Base-by-base conservation (phyloP, 2,888 invertebrate genomes). In the Drosophila koepferae region DNA sequence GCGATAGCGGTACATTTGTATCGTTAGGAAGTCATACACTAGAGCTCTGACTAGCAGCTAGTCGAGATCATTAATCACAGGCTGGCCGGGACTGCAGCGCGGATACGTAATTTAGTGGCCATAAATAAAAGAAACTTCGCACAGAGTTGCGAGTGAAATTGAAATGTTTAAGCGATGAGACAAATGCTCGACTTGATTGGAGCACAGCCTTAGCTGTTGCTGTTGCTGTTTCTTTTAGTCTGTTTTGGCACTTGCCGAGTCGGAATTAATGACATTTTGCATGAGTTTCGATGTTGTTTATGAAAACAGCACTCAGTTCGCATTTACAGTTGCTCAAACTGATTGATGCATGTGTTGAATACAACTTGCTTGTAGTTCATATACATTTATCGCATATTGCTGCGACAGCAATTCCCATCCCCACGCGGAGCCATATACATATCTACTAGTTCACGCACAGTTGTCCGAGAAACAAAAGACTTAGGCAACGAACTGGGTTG, bases 91-190 rank as follows among this genome's bases (percentile, higher is more conserved):
- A 78, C 68, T 72, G 63, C 63, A 43, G 64, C 49, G 60, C 83
- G 86, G 81, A 86, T 88, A 86, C 86, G 86, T 86, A 90, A 90
- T 88, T 90, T 86, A 86, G 74, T 81, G 83, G 86, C 90, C 74
- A 86, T 86, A 86, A 90, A 86, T 86, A 90, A 86, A 86, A 84
- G 80, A 86, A 88, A 89, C 78, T 72, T 73, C 65, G 62, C 66
- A 66, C 61, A 71, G 53, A 72, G 72, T 20, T 61, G 77, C 80
- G 71, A 86, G 86, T 80, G 86, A 86, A 86, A 86, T 86, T 90
- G 89, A 86, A 86, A 88, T 86, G 89, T 86, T 86, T 87, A 85
- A 77, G 89, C 89, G 86, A 89, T 89, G 90, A 89, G 86, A 86
- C 86, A 86, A 86, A 86, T 86, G 85, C 80, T 77, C 88, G 73